Base-by-base conservation (phyloP, 2,797 vertebrate genomes). In the Echeneis naucrates region DNA sequence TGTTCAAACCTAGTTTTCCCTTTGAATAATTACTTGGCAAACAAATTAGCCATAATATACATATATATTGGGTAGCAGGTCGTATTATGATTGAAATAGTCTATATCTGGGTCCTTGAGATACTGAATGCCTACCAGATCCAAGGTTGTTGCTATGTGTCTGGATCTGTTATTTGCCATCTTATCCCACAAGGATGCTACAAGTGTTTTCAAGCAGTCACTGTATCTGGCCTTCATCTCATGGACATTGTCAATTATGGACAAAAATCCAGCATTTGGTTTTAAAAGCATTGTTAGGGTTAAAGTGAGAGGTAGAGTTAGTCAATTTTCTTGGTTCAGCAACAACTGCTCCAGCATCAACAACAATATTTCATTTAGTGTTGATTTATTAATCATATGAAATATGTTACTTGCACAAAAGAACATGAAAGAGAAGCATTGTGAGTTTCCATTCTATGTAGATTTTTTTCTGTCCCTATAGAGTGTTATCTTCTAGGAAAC, bases 401-500 rank as follows among this genome's bases (percentile, higher is more conserved):
- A 6, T 50, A 14, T 51, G 13, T 7, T n/a, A 32, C 8, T 33
- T 57, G 11, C 13, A 11, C 21, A 10, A 4, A 21, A 47, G 38
- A 16, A 33, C 33, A n/a, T 26, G 4, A 26, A 37, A 32, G 14
- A 45, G 24, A 45, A 5, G 8, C n/a, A 19, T 61, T 70, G 55
- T 66, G n/a, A 26, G 30, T 21, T 16, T 45, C 32, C 21, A 33
- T 42, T 8, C 27, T 21, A 37, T 68, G 27, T 53, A 58, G 13
- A 54, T 11, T 33, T 51, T 51, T 30, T 37, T 67, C 51, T 55
- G 24, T 55, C 7, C 19, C n/a, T n/a, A 6, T 2, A 40, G 57
- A 35, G 60, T 19, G 26, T 47, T 68, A 33, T 69, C 51, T 52
- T 59, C 16, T 37, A 40, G 40, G 56, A 17, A 54, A 76, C 78